Evolutionary conservation across 2,113 vertebrate genomes (phyloP).

Genomic region (Dryoscopus gambensis): DNA sequence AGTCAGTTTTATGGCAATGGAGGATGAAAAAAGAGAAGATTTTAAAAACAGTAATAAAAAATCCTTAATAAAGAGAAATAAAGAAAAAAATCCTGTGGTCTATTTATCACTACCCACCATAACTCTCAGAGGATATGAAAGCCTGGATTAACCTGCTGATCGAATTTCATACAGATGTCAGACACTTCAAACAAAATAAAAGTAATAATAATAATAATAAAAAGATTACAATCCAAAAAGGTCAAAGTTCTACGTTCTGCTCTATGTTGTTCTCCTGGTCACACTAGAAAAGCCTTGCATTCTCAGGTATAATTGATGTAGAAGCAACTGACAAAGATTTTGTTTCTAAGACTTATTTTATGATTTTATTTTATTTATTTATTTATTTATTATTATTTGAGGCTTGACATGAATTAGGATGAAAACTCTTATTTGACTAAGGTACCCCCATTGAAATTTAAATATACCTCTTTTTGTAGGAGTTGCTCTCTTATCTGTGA

Average conservation of each 20-base stretch:
- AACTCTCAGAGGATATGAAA: not conserved
- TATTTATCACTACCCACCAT: not conserved
- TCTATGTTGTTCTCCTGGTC: not conserved
- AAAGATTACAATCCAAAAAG: not conserved
- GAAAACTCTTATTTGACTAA: not conserved
- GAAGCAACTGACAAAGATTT: not conserved
- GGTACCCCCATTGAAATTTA: not conserved
- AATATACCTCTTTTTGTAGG: conserved; percentile 82
- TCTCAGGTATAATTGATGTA: not conserved
- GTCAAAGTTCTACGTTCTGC: not conserved
- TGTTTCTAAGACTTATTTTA: not conserved
- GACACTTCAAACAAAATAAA: not conserved
- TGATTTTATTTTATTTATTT: too few relatives aligned
- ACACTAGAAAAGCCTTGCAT: not conserved
- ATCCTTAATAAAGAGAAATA: not conserved
- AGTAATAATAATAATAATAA: not conserved
- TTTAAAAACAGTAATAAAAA: not conserved
- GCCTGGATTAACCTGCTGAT: not conserved
- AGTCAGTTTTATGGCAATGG: not conserved
- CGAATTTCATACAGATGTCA: not conserved
- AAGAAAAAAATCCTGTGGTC: not conserved
- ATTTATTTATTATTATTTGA: not conserved
- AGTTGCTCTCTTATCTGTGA: conserved; percentile 83
- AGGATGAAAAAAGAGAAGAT: not conserved
- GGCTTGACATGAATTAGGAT: not conserved